A percentile compares a stretch with the other conserved stretches of the same genome.
phyloP scores from a whole-genome alignment of 2,888 invertebrate species.

The Anarsia innoxiella region DNA sequence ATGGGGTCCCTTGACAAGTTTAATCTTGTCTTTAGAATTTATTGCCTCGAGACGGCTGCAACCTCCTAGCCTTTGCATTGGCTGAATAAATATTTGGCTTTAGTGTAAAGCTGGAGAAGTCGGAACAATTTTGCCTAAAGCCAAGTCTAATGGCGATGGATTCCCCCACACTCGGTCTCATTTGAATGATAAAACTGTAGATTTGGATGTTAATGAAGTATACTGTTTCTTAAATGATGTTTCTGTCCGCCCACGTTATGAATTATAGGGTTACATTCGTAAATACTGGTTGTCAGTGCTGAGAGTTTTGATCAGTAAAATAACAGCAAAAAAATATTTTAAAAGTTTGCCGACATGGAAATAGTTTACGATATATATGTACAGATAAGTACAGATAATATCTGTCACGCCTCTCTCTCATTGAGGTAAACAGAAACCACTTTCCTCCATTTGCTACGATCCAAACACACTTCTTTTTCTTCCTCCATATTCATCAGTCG shows the following conservation, averaged over 20 bases:
- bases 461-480: too few species aligned
- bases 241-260: conserved; percentile 1
- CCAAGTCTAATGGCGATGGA: conserved; percentile 7
- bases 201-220: conserved; percentile 8
- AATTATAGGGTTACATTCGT: too few species aligned
- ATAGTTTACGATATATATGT: too few species aligned
- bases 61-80: conserved; percentile 52
- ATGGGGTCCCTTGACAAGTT: conserved; percentile 72
- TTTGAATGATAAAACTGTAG: conserved; percentile 14
- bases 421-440: too few species aligned
- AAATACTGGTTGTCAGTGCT: too few species aligned
- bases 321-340: too few species aligned
- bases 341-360: too few species aligned
- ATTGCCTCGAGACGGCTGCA: conserved; percentile 56
- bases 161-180: conserved; percentile 13
- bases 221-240: conserved; percentile 3
- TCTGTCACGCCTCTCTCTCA: too few species aligned
- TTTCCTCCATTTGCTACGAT: too few species aligned
- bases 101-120: conserved; percentile 33
- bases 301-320: too few species aligned
- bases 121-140: conserved; percentile 23
- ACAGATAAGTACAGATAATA: too few species aligned
- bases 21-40: conserved; percentile 72
- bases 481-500: too few species aligned
- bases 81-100: conserved; percentile 60